phyloP scores from a whole-genome alignment of 2,888 invertebrate species.

The Vandiemenella viatica region DNA sequence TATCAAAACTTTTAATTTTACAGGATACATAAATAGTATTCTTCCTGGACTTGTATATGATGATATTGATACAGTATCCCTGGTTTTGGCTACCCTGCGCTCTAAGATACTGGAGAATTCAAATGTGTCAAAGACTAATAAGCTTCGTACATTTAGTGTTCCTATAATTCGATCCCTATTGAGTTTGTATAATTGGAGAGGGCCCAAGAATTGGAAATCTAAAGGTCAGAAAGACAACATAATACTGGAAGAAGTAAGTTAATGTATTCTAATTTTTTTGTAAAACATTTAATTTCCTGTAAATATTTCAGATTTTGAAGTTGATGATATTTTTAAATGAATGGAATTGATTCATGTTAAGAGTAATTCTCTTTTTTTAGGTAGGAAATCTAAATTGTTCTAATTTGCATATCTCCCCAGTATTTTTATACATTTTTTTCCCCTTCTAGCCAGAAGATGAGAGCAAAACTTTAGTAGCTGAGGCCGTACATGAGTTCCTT shows the following conservation, averaged over 20 bases:
- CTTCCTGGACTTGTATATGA: constrained; percentile 51
- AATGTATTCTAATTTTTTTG: too few relatives aligned
- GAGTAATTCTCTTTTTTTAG: too few relatives aligned
- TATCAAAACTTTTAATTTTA: constrained; percentile 17
- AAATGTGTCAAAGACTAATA: constrained; percentile 53
- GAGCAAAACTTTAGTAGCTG: constrained; percentile 5
- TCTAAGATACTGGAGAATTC: constrained; percentile 49
- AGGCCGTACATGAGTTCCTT: constrained; percentile 49
- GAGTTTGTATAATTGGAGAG: constrained; percentile 59
- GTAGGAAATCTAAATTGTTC: too few relatives aligned
- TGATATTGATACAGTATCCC: constrained; percentile 45
- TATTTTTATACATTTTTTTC: too few relatives aligned
- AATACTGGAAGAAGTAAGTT: not conserved
- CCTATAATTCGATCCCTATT: constrained; percentile 49
- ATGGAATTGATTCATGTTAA: too few relatives aligned
- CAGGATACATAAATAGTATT: constrained; percentile 43
- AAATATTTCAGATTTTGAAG: too few relatives aligned
- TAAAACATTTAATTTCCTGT: too few relatives aligned
- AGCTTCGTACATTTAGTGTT: constrained; percentile 54
- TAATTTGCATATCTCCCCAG: too few relatives aligned
- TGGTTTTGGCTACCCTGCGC: constrained; percentile 50
- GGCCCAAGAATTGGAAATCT: constrained; percentile 36
- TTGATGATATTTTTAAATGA: too few relatives aligned
- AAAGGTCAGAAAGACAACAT: constrained; percentile 28
- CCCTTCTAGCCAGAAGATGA: not conserved